Evolutionary conservation across 2,113 vertebrate species (phyloP), one percentile per base, ranked within the genome.

Genomic region (Polypterus senegalus): DNA sequence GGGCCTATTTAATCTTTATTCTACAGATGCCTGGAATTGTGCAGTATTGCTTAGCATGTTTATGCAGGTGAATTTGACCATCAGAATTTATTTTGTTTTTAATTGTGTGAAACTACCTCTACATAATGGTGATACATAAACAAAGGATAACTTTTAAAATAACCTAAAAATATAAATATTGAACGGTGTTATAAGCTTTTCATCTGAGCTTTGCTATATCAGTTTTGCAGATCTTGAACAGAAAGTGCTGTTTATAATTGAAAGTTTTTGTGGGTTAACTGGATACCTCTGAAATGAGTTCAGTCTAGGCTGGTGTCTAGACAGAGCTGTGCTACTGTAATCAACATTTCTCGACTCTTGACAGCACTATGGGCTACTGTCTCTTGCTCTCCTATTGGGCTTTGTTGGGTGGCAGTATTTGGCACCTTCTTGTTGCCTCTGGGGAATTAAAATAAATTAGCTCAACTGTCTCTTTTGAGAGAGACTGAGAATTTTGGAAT

Each of bases 241-340:
- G 7, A 52, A 52, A 52, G 51, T 52, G 51, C 51, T 3, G 7
- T 52, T 52, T 52, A 10, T 52, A 52, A 52, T 52, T 52, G 9
- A 7, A 52, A 52, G 51, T 52, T 52, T 52, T 52, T 69, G 69
- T 78, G 75, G 71, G 67, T 73, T 79, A 68, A 65, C 65, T 63
- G 61, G 74, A 84, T 81, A 82, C 77, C 73, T 78, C 67, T 77
- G 70, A 65, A 61, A 69, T 84, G 76, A 84, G 80, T 69, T 43
- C 69, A 62, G 73, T 68, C 59, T 69, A 71, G 73, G 68, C 76
- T 71, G 72, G 69, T 72, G 74, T 81, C 73, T 79, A 81, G 80
- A 84, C 80, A 74, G 72, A 78, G 76, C 27, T 27, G 27, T 27
- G 27, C 7, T n/a, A 53, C 52, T 53, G 52, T 53, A n/a, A 8